Base-by-base conservation (phyloP, 2,888 invertebrate genomes). In the Meta bourneti region DNA sequence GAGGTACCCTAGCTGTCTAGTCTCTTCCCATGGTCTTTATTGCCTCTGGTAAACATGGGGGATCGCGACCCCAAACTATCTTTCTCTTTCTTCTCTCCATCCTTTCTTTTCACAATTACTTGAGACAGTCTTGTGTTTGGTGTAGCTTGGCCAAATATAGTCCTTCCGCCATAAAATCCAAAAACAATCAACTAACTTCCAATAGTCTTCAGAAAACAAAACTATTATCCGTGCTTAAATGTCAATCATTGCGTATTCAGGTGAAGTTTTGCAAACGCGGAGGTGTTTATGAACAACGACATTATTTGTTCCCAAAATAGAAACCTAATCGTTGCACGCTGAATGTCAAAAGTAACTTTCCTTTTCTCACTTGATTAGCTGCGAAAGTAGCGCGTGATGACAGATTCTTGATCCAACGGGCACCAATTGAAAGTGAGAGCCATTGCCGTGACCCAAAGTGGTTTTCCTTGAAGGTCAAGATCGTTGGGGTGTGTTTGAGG, bases 391-490 rank as follows among this genome's bases (percentile, higher is more conserved):
- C n/a, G 84, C 54, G 34, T 20, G 81, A 81, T 81, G 81, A 81
- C 70, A 81, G 69, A 61, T 69, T 52, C 61, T 61, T 19, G 82
- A 71, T 72, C 51, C 71, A 72, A 84, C 75, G 61, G 51, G 48
- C 61, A 74, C 61, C 75, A 61, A 84, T 34, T 48, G 85, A 90
- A 90, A 90, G 85, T 85, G 54, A 81, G 48, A 86, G 75, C 75
- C 8, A 51, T 69, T 72, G 87, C 72, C 90, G 80, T 90, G 90
- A 90, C 90, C 86, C 75, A 70, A 81, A 90, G 90, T 90, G 80
- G 85, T 86, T 90, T 90, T 86, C 90, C 90, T 90, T 86, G 90
- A 90, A 90, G 90, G 90, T 90, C 90, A 90, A 90, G 86, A 86
- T 85, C 81, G 75, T 85, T 86, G 81, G 81, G 90, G 90, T 77